Conservation (phyloP, 2,113 vertebrate species). For the Myrmecophaga tridactyla region DNA sequence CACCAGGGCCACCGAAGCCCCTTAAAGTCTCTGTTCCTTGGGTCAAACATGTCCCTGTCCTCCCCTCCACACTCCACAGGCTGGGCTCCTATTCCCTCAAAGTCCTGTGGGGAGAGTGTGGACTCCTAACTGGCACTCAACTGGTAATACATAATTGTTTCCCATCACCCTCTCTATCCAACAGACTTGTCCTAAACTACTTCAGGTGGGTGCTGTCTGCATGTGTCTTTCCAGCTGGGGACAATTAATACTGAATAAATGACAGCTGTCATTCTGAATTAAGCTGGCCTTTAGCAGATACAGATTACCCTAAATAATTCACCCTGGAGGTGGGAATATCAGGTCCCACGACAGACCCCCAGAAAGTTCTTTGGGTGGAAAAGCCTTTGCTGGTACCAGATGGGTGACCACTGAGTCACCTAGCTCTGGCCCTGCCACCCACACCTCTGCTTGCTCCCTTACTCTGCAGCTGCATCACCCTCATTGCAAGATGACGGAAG, state of each 20-base stretch:
- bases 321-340: neutral
- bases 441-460: neutral
- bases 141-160: neutral
- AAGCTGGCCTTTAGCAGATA: neutral
- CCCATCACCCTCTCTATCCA: accelerated
- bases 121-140: neutral
- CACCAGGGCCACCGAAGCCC: neutral
- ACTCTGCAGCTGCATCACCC: neutral
- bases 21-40: neutral
- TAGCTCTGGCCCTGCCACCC: neutral
- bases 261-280: neutral
- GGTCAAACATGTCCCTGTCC: neutral
- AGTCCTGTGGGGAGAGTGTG: neutral
- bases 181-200: accelerated
- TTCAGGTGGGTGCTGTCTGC: neutral
- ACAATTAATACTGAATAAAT: neutral
- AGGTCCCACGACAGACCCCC: neutral
- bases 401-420: neutral
- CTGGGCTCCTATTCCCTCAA: neutral
- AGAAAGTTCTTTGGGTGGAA: neutral
- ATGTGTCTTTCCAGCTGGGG: neutral
- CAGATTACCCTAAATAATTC: neutral
- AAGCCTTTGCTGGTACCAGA: neutral
- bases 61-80: neutral
- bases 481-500: neutral